Conservation (phyloP, 2,888 invertebrate species). For the Heterodera filipjevi region DNA sequence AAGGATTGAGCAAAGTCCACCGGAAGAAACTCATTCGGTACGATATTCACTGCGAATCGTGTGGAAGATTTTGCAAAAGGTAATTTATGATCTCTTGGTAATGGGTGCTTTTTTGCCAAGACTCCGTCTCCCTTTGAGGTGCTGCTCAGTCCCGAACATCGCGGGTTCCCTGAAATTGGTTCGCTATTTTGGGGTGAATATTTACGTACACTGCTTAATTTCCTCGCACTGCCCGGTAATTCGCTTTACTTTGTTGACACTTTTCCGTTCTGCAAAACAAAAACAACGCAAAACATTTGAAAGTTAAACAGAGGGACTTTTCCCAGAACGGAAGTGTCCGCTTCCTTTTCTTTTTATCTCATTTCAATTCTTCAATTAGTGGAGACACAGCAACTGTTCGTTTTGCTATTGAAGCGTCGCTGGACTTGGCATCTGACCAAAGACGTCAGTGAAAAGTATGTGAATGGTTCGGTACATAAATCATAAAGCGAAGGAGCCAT, state of each 20-base stretch:
- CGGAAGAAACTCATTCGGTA: not conserved
- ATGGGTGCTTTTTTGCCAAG: no score
- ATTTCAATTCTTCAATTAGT: not conserved
- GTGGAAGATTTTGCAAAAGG: slow-evolving; percentile 17
- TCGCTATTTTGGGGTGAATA: slow-evolving; percentile 30
- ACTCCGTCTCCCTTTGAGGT: slow-evolving; percentile 6
- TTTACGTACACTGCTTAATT: slow-evolving; percentile 23
- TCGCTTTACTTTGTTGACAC: not conserved
- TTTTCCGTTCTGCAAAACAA: not conserved
- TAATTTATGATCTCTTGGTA: no score
- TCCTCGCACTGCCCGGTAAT: slow-evolving; percentile 13
- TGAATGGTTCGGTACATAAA: not conserved
- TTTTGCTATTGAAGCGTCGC: slow-evolving; percentile 4
- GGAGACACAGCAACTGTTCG: slow-evolving; percentile 14
- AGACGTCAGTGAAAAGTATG: not conserved
- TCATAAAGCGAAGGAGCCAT: no score
- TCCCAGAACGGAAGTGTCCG: no score
- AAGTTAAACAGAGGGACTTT: no score
- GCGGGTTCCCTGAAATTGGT: not conserved
- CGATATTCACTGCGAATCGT: slow-evolving; percentile 25
- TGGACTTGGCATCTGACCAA: slow-evolving; percentile 12
- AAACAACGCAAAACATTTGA: no score
- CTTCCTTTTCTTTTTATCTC: no score
- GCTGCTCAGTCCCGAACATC: slow-evolving; percentile 5
- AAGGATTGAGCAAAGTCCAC: not conserved